Conservation (phyloP, 2,113 vertebrate genomes). For the Phodopus roborovskii region DNA sequence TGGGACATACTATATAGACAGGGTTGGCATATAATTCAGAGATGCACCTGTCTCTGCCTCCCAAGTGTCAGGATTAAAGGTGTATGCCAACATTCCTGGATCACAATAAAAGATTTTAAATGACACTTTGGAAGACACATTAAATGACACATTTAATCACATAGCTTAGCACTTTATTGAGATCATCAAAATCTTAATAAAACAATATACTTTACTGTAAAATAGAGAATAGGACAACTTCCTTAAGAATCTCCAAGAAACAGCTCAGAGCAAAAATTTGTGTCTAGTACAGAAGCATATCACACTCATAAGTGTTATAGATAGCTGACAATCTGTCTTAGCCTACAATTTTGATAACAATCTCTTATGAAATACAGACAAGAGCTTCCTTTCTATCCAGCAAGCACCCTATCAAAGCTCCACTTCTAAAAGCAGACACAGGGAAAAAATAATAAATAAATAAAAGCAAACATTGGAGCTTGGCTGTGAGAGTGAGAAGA, state of each 20-base stretch:
- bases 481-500: neutral
- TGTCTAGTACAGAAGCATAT: slow-evolving; percentile 56
- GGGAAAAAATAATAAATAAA: neutral
- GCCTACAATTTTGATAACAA: slow-evolving; percentile 23
- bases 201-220: slow-evolving; percentile 59
- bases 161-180: slow-evolving; percentile 65
- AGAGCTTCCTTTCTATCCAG: slow-evolving; percentile 14
- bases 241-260: slow-evolving; percentile 26
- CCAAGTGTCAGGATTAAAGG: neutral
- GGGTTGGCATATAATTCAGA: neutral
- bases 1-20: neutral
- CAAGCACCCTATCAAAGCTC: slow-evolving; percentile 24
- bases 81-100: neutral
- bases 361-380: slow-evolving; percentile 11
- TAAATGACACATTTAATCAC: slow-evolving; percentile 43
- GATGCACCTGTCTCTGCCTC: neutral
- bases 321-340: slow-evolving; percentile 44
- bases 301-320: slow-evolving; percentile 38
- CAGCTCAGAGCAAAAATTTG: slow-evolving; percentile 47
- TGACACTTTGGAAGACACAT: neutral
- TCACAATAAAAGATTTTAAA: neutral
- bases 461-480: slow-evolving; percentile 59
- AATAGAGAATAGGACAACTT: slow-evolving; percentile 57
- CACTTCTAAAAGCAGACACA: slow-evolving; percentile 62
- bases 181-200: slow-evolving; percentile 43